phyloP scores from a whole-genome alignment of 2,113 vertebrate genomes.

The Ginglymostoma cirratum region DNA sequence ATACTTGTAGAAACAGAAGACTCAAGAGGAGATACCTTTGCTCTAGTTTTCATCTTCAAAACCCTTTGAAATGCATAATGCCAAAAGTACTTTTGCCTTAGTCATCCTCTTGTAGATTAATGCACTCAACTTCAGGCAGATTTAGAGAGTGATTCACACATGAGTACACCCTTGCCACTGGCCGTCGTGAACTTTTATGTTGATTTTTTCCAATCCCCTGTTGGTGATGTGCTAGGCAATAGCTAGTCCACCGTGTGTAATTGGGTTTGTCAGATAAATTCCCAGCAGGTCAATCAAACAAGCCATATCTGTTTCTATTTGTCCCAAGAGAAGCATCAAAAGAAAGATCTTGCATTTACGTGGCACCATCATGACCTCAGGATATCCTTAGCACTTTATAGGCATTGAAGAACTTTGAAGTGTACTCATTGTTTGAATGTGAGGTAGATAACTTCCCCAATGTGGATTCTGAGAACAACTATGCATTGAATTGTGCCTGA shows the following conservation, averaged over 20 bases:
- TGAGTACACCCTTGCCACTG: slow-evolving; percentile 29
- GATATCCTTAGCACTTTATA: not conserved
- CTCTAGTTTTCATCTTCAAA: not conserved
- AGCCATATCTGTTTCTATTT: slow-evolving; percentile 6
- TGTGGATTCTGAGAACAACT: not conserved
- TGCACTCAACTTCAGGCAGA: slow-evolving; percentile 16
- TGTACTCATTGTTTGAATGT: not conserved
- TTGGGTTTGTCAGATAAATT: slow-evolving; percentile 3
- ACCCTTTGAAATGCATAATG: not conserved
- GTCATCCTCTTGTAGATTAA: not conserved
- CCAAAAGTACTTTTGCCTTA: slow-evolving; percentile 28
- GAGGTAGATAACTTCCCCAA: no score
- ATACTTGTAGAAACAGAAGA: not conserved
- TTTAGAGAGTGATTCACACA: slow-evolving; percentile 28
- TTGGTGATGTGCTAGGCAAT: not conserved
- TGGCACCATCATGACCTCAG: not conserved
- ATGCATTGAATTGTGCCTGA: not conserved
- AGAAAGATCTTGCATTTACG: not conserved
- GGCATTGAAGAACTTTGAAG: not conserved
- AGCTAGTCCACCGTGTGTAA: slow-evolving; percentile 6
- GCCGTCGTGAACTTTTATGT: not conserved
- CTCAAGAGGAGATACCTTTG: not conserved
- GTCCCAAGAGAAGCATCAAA: slow-evolving; percentile 21
- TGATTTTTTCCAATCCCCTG: slow-evolving; percentile 21
- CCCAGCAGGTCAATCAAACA: not conserved